Conservation (phyloP, 2,888 invertebrate genomes). For the Cantharis lateralis region DNA sequence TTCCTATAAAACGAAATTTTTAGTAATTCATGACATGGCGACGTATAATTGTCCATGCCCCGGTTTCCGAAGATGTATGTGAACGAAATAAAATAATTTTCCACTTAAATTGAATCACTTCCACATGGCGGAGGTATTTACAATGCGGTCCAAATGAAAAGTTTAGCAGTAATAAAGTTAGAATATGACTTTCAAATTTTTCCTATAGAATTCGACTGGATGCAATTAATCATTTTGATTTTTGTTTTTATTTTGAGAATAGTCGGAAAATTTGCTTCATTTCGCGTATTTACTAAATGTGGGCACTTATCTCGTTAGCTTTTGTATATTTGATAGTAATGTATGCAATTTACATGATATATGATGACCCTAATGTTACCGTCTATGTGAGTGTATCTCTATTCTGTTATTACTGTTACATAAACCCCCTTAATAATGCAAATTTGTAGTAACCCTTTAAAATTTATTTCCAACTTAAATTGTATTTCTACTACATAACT, state of each 20-base stretch:
- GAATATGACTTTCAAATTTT: constrained; percentile 1
- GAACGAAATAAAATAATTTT: background rate
- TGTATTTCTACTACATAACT: background rate
- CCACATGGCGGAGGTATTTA: background rate
- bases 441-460: constrained; percentile 1
- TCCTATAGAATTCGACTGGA: background rate
- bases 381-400: constrained; percentile 13
- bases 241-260: constrained; percentile 13
- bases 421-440: constrained; percentile 11
- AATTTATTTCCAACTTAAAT: background rate
- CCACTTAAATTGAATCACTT: background rate
- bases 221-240: background rate
- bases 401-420: constrained; percentile 19
- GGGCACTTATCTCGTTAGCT: constrained; percentile 30
- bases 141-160: background rate
- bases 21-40: background rate
- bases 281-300: constrained; percentile 27
- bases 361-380: constrained; percentile 16
- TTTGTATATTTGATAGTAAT: constrained; percentile 31
- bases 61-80: background rate
- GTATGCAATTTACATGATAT: constrained; percentile 29
- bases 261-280: constrained; percentile 24
- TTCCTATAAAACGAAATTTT: background rate
- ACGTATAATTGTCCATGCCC: background rate
- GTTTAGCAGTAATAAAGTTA: background rate